Conservation (phyloP, 2,113 vertebrate species). For the Hiodon tergisus region DNA sequence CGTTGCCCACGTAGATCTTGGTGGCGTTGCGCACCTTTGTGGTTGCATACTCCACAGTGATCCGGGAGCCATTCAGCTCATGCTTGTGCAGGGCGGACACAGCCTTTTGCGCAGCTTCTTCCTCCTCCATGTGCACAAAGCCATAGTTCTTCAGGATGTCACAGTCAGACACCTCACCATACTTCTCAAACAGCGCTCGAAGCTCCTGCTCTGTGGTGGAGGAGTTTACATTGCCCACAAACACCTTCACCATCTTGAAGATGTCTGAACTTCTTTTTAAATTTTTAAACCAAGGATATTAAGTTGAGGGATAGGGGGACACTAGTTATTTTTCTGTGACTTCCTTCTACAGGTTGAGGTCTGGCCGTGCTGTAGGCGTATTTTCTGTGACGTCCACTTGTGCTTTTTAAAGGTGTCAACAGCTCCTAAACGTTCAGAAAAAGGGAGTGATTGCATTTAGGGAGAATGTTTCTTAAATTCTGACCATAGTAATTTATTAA, state of each 20-base stretch:
- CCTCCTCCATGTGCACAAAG: slow-evolving; percentile 63
- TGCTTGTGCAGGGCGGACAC: slow-evolving; percentile 55
- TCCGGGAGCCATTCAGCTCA: slow-evolving; percentile 52
- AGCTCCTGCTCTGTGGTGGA: slow-evolving; percentile 52
- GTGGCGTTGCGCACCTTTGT: slow-evolving; percentile 63
- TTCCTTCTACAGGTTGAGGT: too few species aligned
- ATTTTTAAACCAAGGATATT: too few species aligned
- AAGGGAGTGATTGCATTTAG: too few species aligned
- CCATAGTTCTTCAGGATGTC: slow-evolving; percentile 63
- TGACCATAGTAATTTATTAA: too few species aligned
- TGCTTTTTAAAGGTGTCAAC: too few species aligned
- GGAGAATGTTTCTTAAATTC: too few species aligned
- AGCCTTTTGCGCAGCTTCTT: slow-evolving; percentile 55
- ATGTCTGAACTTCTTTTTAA: background rate
- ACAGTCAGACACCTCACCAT: slow-evolving; percentile 60
- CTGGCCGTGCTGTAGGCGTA: too few species aligned
- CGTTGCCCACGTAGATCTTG: slow-evolving; percentile 65
- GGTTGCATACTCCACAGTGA: slow-evolving; percentile 61
- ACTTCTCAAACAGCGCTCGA: slow-evolving; percentile 53
- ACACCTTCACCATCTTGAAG: slow-evolving; percentile 60
- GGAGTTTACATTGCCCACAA: slow-evolving; percentile 57
- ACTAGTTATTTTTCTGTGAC: too few species aligned
- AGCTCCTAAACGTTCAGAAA: too few species aligned
- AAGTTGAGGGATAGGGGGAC: too few species aligned
- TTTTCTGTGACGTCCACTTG: too few species aligned